These are phyloP conservation scores for Eriocheir sinensis DNA, from an alignment of 1,140 invertebrate genomes.

Conservation along the genomic window DNA sequence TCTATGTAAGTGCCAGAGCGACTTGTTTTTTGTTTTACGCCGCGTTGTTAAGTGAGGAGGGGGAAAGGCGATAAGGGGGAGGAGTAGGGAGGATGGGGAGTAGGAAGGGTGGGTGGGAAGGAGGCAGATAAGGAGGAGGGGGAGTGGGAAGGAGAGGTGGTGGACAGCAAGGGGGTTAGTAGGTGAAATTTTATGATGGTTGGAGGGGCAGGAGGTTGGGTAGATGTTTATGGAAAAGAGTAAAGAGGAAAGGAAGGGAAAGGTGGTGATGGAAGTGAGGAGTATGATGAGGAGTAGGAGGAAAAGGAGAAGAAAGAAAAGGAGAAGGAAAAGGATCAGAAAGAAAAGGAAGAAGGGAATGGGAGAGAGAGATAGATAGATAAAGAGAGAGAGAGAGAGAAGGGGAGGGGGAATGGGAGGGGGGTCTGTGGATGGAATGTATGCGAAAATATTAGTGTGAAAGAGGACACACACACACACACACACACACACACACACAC, in stretches of 20 bases:
- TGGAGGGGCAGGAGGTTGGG: too few species aligned
- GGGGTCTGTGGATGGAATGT: neutral
- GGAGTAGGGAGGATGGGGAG: neutral
- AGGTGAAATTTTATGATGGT: too few species aligned
- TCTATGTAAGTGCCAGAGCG: too few species aligned
- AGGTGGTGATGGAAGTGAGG: too few species aligned
- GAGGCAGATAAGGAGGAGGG: neutral
- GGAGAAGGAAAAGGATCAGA: neutral
- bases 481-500: neutral
- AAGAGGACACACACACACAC: too few species aligned
- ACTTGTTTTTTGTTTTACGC: too few species aligned
- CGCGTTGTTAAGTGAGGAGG: neutral
- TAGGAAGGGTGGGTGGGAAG: neutral
- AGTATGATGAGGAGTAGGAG: neutral
- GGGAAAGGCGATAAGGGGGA: neutral
- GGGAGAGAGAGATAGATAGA: neutral
- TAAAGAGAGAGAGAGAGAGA: slow-evolving; percentile 29
- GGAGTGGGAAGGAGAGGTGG: too few species aligned
- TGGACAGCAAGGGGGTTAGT: too few species aligned
- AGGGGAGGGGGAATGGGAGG: neutral
- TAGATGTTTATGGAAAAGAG: too few species aligned
- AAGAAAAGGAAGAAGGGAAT: neutral
- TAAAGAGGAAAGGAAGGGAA: too few species aligned
- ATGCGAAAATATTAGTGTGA: too few species aligned
- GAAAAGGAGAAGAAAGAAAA: neutral